Evolutionary conservation across 2,888 invertebrate species (phyloP).

Genomic region (Carterocephalus palaemon): DNA sequence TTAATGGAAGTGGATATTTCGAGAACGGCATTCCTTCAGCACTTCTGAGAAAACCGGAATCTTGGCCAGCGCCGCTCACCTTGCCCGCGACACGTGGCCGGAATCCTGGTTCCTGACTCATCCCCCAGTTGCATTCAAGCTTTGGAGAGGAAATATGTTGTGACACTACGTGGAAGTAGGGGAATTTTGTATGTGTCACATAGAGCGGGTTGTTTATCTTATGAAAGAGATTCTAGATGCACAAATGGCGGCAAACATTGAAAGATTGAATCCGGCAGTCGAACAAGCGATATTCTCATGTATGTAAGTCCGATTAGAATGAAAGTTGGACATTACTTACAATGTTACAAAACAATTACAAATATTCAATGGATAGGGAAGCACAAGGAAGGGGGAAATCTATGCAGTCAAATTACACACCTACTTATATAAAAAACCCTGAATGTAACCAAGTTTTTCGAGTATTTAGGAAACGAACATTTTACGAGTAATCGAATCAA

Average conservation of each 20-base stretch:
- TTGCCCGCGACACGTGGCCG: slow-evolving; percentile 42
- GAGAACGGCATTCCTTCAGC: slow-evolving; percentile 39
- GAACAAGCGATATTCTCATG: too few species aligned
- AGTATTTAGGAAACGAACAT: slow-evolving; percentile 17
- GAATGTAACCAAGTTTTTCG: slow-evolving; percentile 13
- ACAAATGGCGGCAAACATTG: too few species aligned
- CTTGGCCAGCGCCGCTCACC: slow-evolving; percentile 42
- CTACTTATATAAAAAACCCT: slow-evolving; percentile 10
- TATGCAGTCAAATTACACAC: slow-evolving; percentile 4
- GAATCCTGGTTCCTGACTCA: slow-evolving; percentile 43
- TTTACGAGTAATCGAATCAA: slow-evolving; percentile 6
- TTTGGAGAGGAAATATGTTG: slow-evolving; percentile 12
- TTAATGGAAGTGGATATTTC: slow-evolving; percentile 41
- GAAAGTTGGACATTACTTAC: too few species aligned
- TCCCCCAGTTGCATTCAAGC: slow-evolving; percentile 26
- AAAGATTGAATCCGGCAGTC: too few species aligned
- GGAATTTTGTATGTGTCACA: too few species aligned
- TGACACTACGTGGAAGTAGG: slow-evolving; percentile 33
- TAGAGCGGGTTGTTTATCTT: too few species aligned
- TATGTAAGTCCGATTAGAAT: too few species aligned
- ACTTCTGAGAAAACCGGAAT: slow-evolving; percentile 52
- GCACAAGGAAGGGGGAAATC: not conserved
- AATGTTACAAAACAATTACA: too few species aligned
- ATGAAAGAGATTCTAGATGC: too few species aligned
- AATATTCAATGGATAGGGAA: too few species aligned